A percentile compares a stretch with the other conserved stretches of the same genome.
phyloP scores from a whole-genome alignment of 2,797 vertebrate genomes.

The Denticeps clupeoides region DNA sequence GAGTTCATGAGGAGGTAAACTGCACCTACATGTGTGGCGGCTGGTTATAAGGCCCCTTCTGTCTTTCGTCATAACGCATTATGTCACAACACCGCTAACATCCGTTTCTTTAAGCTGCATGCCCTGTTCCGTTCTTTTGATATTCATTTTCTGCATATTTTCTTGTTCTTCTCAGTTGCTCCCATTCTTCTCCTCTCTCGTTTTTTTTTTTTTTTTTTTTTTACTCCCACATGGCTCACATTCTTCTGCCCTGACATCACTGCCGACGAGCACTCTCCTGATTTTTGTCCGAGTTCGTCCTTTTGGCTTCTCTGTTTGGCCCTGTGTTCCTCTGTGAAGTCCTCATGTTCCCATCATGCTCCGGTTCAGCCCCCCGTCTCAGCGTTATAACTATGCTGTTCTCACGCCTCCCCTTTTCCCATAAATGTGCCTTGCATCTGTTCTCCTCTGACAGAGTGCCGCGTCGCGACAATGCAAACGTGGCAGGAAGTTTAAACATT shows the following conservation, averaged over 20 bases:
- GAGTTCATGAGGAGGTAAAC: too few species aligned
- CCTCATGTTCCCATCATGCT: not conserved
- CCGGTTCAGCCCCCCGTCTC: not conserved
- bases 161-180: slow-evolving; percentile 21
- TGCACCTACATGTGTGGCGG: too few species aligned
- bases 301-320: slow-evolving; percentile 5
- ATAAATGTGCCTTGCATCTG: too few species aligned
- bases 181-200: slow-evolving; percentile 16
- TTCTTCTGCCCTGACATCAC: slow-evolving; percentile 56
- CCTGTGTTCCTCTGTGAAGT: slow-evolving; percentile 1
- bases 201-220: slow-evolving; percentile 20
- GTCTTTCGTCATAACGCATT: too few species aligned
- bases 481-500: too few species aligned
- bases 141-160: too few species aligned
- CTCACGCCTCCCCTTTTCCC: slow-evolving; percentile 10
- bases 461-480: too few species aligned
- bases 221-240: slow-evolving; percentile 49
- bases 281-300: slow-evolving; percentile 22
- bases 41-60: too few species aligned
- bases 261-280: slow-evolving; percentile 14
- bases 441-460: too few species aligned
- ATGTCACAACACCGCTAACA: not conserved
- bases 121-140: too few species aligned
- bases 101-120: too few species aligned
- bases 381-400: slow-evolving; percentile 9